Percentiles rank a stretch among this genome's conserved stretches.
Conservation (phyloP, 2,888 invertebrate genomes). For the Xestia rhomboidea region DNA sequence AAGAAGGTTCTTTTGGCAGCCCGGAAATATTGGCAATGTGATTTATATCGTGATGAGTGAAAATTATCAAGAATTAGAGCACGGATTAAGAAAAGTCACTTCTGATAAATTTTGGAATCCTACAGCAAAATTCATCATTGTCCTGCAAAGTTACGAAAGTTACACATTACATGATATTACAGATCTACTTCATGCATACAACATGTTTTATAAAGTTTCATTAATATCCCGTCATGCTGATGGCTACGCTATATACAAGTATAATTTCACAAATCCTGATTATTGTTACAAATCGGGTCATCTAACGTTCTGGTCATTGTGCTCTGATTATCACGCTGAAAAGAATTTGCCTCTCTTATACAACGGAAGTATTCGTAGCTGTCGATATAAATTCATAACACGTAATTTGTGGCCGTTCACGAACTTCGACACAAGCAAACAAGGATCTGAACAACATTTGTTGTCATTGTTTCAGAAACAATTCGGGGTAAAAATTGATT, state of each 20-base stretch:
- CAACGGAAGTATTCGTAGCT: slow-evolving; percentile 43
- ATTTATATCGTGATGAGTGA: slow-evolving; percentile 67
- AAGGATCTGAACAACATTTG: slow-evolving; percentile 66
- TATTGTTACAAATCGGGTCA: slow-evolving; percentile 57
- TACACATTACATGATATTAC: slow-evolving; percentile 57
- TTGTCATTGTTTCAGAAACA: slow-evolving; percentile 63
- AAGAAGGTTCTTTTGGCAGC: slow-evolving; percentile 61
- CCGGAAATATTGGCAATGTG: slow-evolving; percentile 60
- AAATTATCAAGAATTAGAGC: slow-evolving; percentile 63
- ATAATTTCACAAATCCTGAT: slow-evolving; percentile 57
- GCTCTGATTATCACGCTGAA: slow-evolving; percentile 32
- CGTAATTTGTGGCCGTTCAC: slow-evolving; percentile 69
- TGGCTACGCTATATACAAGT: slow-evolving; percentile 48
- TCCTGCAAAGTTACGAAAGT: slow-evolving; percentile 57
- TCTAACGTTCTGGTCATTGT: slow-evolving; percentile 42
- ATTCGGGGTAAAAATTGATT: slow-evolving; percentile 61
- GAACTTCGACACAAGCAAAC: slow-evolving; percentile 58
- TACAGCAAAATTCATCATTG: slow-evolving; percentile 71
- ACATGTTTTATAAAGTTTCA: slow-evolving; percentile 33
- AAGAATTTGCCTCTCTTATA: slow-evolving; percentile 11
- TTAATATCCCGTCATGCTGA: slow-evolving; percentile 27
- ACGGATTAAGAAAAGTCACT: slow-evolving; percentile 57
- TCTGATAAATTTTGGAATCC: slow-evolving; percentile 73
- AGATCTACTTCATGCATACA: slow-evolving; percentile 56
- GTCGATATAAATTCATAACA: slow-evolving; percentile 65